phyloP scores from a whole-genome alignment of 2,797 vertebrate species.

The Brachymystax lenok region DNA sequence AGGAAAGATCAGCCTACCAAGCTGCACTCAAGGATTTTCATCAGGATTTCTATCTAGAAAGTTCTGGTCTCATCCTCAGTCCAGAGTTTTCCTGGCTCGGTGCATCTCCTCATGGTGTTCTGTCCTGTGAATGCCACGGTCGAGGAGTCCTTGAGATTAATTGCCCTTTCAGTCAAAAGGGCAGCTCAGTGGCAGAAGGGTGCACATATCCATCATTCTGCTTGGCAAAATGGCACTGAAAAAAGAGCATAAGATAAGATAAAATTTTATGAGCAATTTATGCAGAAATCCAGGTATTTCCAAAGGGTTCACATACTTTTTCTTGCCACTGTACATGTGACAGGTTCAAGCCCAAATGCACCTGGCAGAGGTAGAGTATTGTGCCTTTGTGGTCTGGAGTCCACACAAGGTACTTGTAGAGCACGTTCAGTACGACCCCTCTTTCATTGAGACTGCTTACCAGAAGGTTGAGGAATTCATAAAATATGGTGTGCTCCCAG shows the following conservation, averaged over 20 bases:
- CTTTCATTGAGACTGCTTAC: not conserved
- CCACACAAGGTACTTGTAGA: not conserved
- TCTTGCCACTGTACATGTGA: not conserved
- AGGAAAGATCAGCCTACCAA: not conserved
- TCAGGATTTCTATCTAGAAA: not conserved
- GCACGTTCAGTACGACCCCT: not conserved
- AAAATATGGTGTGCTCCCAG: no score
- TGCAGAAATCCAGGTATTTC: no score
- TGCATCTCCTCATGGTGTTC: not conserved
- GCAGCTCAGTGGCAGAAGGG: slow-evolving; percentile 4
- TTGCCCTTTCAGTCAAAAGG: slow-evolving; percentile 13
- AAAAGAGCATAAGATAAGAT: not conserved
- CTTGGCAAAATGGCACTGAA: slow-evolving; percentile 2
- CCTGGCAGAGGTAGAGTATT: slow-evolving; percentile 7
- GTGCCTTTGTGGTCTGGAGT: slow-evolving; percentile 7
- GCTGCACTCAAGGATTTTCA: not conserved
- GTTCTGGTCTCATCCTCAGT: slow-evolving; percentile 9
- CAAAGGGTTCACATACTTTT: no score
- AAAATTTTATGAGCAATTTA: no score
- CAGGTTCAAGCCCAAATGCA: slow-evolving; percentile 25
- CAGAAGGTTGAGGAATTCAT: not conserved
- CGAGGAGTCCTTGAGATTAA: slow-evolving; percentile 21
- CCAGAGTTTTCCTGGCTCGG: slow-evolving; percentile 6
- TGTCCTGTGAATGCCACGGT: slow-evolving; percentile 18
- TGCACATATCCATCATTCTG: slow-evolving; percentile 13